These are phyloP conservation scores for Euspilapteryx auroguttella DNA, from an alignment of 2,888 invertebrate genomes.

Conservation along the genomic window DNA sequence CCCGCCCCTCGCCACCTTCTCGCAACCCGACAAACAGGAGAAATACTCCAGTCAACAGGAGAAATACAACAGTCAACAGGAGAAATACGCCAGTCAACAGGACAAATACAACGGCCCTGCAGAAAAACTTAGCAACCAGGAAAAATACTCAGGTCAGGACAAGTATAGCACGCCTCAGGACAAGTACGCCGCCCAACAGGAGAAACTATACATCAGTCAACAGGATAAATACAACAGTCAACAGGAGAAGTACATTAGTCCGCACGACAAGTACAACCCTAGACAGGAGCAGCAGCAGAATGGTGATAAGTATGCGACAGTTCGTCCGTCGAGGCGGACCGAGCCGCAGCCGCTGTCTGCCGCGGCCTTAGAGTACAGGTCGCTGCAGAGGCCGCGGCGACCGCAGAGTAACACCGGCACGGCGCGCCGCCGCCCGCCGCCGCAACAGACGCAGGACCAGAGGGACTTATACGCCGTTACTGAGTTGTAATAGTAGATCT, in stretches of 20 bases:
- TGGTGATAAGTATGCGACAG: conserved; percentile 42
- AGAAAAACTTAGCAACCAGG: too few relatives aligned
- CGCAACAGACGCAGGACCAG: conserved; percentile 26
- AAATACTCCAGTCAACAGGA: too few relatives aligned
- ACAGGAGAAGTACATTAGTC: conserved; percentile 6
- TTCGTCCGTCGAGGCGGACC: conserved; percentile 29
- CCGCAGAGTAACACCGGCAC: conserved; percentile 15
- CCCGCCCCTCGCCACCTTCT: conserved; percentile 28
- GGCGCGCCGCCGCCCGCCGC: conserved; percentile 12
- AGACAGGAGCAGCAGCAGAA: conserved; percentile 7
- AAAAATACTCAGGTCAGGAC: conserved; percentile 2
- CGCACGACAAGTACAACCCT: conserved; percentile 7
- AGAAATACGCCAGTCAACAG: conserved; percentile 8
- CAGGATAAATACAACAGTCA: conserved; percentile 7
- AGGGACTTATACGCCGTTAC: conserved; percentile 75
- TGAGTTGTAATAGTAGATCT: conserved; percentile 30
- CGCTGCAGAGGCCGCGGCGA: conserved; percentile 55
- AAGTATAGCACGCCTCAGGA: conserved; percentile 8
- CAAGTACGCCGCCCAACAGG: conserved; percentile 8
- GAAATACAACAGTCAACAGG: too few relatives aligned
- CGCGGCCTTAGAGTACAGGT: conserved; percentile 61
- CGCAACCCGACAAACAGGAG: too few relatives aligned
- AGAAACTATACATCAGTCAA: too few relatives aligned
- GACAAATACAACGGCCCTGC: conserved; percentile 6
- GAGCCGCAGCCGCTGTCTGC: conserved; percentile 58